Evolutionary conservation across 2,888 invertebrate genomes (phyloP).

Genomic region (Agriopis marginaria): DNA sequence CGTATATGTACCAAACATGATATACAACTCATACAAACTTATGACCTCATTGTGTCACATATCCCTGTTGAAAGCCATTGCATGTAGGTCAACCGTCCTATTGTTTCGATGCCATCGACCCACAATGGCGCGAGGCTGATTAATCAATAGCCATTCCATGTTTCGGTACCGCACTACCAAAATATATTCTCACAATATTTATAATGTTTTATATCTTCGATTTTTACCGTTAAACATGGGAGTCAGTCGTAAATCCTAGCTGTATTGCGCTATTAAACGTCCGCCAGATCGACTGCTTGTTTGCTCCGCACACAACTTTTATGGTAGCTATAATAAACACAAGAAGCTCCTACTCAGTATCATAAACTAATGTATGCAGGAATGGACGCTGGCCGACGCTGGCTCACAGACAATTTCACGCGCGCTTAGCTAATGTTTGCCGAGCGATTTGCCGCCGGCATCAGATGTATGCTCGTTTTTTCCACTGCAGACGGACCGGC

Average conservation of each 20-base stretch:
- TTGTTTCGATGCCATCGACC: slow-evolving; percentile 32
- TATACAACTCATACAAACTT: neutral
- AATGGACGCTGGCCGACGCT: slow-evolving; percentile 59
- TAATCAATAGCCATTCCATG: slow-evolving; percentile 31
- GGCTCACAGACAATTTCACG: slow-evolving; percentile 77
- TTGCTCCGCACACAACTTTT: slow-evolving; percentile 48
- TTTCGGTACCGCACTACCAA: slow-evolving; percentile 27
- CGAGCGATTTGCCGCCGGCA: slow-evolving; percentile 75
- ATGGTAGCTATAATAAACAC: slow-evolving; percentile 55
- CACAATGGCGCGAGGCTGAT: slow-evolving; percentile 25
- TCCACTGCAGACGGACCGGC: slow-evolving; percentile 53
- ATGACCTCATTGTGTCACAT: slow-evolving; percentile 25
- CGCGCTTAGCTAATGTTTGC: slow-evolving; percentile 80
- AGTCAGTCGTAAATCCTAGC: slow-evolving; percentile 44
- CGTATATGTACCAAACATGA: neutral
- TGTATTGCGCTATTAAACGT: slow-evolving; percentile 45
- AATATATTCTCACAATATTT: slow-evolving; percentile 28
- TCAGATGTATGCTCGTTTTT: slow-evolving; percentile 59
- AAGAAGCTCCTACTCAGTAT: slow-evolving; percentile 54
- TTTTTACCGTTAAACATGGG: slow-evolving; percentile 43
- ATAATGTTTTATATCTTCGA: slow-evolving; percentile 33
- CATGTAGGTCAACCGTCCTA: slow-evolving; percentile 35
- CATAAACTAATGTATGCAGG: slow-evolving; percentile 66
- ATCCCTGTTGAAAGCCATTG: slow-evolving; percentile 29
- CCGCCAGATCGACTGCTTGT: slow-evolving; percentile 48